These are phyloP conservation scores for Phyllostomus hastatus DNA, from an alignment of 2,113 vertebrate species.

Conservation along the genomic window DNA sequence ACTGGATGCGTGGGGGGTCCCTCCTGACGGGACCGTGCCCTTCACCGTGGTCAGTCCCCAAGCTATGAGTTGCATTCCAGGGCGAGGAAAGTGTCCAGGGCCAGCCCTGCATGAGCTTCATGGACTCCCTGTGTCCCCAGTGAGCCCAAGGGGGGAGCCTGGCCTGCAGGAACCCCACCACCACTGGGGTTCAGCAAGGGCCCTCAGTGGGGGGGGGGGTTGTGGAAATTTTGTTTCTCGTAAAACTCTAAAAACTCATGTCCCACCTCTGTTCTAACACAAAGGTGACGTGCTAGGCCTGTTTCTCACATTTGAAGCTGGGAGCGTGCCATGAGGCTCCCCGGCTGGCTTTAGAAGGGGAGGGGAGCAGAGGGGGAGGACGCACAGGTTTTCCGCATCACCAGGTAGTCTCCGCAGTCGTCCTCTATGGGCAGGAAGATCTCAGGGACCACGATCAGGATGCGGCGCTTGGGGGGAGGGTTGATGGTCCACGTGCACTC, in stretches of 20 bases:
- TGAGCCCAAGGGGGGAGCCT: not conserved
- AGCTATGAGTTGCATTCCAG: not conserved
- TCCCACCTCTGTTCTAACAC: not conserved
- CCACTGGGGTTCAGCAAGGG: not conserved
- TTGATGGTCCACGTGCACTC: constrained; percentile 98
- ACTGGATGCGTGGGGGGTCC: not conserved
- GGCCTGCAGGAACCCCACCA: not conserved
- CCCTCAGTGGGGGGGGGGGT: not conserved
- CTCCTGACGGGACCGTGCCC: not conserved
- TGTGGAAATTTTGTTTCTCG: not conserved
- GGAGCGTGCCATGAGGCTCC: not conserved
- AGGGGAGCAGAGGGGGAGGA: constrained; percentile 53
- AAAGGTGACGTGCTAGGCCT: not conserved
- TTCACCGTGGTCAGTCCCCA: not conserved
- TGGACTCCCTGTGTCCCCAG: not conserved
- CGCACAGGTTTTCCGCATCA: constrained; percentile 98
- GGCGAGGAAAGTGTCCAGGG: not conserved
- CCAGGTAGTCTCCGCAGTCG: constrained; percentile 97
- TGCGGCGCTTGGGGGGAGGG: constrained; percentile 94
- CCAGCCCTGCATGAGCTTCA: not conserved
- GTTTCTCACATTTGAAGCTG: constrained; percentile 1
- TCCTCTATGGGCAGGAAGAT: constrained; percentile 98
- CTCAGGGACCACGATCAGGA: constrained; percentile 97
- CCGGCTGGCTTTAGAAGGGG: not conserved
- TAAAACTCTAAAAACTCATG: not conserved